phyloP scores from a whole-genome alignment of 2,797 vertebrate species.

The Poecile montanus region DNA sequence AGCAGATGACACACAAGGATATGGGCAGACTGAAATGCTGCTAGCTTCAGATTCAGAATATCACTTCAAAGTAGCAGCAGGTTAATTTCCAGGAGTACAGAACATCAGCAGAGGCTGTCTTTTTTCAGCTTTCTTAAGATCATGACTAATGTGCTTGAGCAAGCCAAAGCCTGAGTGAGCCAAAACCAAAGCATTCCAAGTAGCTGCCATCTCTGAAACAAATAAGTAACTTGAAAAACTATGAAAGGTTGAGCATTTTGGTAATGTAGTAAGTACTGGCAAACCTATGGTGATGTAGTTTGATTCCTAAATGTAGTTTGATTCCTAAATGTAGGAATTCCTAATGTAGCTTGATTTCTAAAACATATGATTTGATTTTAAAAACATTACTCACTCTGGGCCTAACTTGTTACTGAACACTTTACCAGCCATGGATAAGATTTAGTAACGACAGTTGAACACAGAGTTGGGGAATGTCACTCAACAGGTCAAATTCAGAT shows the following conservation, averaged over 20 bases:
- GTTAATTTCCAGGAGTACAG: neutral
- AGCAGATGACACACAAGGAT: neutral
- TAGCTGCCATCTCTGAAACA: neutral
- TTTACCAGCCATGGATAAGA: neutral
- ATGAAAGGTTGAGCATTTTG: neutral
- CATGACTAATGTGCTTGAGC: neutral
- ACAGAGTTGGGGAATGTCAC: neutral
- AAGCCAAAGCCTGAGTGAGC: neutral
- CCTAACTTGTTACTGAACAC: neutral
- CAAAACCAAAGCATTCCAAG: neutral
- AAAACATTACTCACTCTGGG: neutral
- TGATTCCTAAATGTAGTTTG: neutral
- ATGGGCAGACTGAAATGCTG: neutral
- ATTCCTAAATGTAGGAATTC: neutral
- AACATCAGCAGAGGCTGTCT: neutral
- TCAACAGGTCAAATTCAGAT: neutral
- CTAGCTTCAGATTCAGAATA: neutral
- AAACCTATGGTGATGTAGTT: neutral
- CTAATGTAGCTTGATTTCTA: neutral
- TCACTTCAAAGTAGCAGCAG: neutral
- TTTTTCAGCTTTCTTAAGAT: neutral
- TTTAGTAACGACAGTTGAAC: neutral
- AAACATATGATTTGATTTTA: neutral
- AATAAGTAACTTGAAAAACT: neutral
- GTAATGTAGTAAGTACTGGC: neutral